A percentile compares a stretch with the other conserved stretches of the same genome.
Evolutionary conservation across 2,888 invertebrate species (phyloP).

Genomic region (Caenorhabditis zanzibari): DNA sequence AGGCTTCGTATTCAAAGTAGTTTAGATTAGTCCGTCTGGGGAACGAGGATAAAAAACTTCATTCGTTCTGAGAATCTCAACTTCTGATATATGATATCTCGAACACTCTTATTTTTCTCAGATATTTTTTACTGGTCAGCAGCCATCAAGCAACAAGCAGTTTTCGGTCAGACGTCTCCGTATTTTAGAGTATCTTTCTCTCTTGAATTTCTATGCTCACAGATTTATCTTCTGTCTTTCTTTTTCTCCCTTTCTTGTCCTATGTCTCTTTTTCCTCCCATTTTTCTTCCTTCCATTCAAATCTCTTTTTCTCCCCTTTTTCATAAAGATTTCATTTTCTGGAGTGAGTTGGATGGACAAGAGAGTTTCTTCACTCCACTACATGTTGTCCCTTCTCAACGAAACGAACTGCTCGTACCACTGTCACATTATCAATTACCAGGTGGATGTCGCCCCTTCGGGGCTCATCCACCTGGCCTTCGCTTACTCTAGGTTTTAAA

Average conservation of each 20-base stretch:
- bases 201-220: conserved; percentile 39
- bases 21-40: no score
- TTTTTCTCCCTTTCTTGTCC: conserved; percentile 27
- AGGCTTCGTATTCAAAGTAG: no score
- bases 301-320: conserved; percentile 21
- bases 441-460: no score
- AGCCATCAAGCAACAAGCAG: conserved; percentile 35
- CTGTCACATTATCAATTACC: conserved; percentile 58
- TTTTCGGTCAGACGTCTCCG: conserved; percentile 41
- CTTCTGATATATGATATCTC: not conserved
- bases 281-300: conserved; percentile 15
- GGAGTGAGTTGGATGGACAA: conserved; percentile 3
- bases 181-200: conserved; percentile 26
- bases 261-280: conserved; percentile 37
- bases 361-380: conserved; percentile 10
- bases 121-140: conserved; percentile 22
- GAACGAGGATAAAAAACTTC: no score
- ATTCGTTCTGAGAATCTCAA: no score
- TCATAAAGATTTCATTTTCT: conserved; percentile 24
- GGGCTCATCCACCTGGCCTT: no score
- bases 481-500: no score
- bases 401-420: conserved; percentile 29
- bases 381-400: conserved; percentile 10
- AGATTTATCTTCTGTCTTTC: conserved; percentile 56
- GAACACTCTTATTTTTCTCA: conserved; percentile 8